phyloP scores from a whole-genome alignment of 2,888 invertebrate species.

The Xanthorhoe designata region DNA sequence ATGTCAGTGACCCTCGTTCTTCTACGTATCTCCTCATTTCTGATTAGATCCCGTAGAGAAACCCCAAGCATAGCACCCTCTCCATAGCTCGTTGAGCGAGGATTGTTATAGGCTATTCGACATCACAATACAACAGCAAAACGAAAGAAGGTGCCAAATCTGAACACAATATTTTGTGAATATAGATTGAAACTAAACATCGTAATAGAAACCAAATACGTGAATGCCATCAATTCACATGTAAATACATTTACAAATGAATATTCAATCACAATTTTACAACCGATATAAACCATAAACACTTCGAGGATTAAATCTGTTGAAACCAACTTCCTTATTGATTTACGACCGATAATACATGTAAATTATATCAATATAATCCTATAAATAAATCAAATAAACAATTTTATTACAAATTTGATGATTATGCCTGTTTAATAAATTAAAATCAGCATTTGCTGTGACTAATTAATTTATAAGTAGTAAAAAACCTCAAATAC shows the following conservation, averaged over 20 bases:
- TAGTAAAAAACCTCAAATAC: conserved; percentile 13
- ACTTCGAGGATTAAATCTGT: conserved; percentile 31
- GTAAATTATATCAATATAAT: conserved; percentile 27
- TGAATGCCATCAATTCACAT: background rate
- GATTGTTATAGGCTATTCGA: too few relatives aligned
- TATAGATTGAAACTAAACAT: too few relatives aligned
- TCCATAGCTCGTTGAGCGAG: too few relatives aligned
- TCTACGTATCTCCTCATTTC: too few relatives aligned
- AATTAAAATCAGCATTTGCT: conserved; percentile 23
- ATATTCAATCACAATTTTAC: conserved; percentile 36
- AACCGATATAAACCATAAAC: conserved; percentile 39
- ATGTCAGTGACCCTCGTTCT: too few relatives aligned
- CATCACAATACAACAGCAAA: too few relatives aligned
- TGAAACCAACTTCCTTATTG: conserved; percentile 35
- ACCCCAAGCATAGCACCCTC: too few relatives aligned
- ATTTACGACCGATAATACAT: conserved; percentile 33
- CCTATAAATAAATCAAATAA: conserved; percentile 28
- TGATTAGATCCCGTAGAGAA: too few relatives aligned
- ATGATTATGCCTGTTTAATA: conserved; percentile 30
- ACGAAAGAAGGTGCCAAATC: background rate
- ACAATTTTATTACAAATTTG: conserved; percentile 27
- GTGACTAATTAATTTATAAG: conserved; percentile 41
- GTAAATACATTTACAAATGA: conserved; percentile 11
- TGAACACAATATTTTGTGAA: too few relatives aligned
- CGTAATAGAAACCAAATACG: background rate